Base-by-base conservation (phyloP, 2,797 vertebrate species). In the Austrolebias charrua region DNA sequence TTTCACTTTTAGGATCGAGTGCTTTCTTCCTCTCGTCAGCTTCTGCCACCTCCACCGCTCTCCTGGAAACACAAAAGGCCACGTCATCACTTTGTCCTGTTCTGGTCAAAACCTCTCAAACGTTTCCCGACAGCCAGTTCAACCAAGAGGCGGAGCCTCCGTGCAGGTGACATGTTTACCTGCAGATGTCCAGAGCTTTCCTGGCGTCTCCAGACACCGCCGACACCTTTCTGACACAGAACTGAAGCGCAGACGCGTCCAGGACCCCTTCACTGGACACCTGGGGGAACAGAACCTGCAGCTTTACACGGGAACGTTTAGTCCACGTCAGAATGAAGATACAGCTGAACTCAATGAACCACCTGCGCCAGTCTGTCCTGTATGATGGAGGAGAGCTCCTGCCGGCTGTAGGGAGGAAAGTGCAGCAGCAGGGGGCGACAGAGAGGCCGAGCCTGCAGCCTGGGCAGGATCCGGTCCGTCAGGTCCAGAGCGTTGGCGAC, bases 401-500 rank as follows among this genome's bases (percentile, higher is more conserved):
- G 92, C 1, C 90, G 89, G 81, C 89, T 95, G 79, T 99, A 98
- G 2, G 97, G 96, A 0, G 93, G 88, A 76, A 99, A 98, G 85
- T 95, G 89, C 10, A 99, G 67, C 42, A 98, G 90, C 58, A 6
- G 91, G 1, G 97, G 97, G 40, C 90, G 89, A 60, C 93, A 95
- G 66, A 83, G 91, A 18, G 78, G 89, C 4, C 62, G 87, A 0
- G 91, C 85, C 84, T 95, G 95, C 56, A 93, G 93, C 49, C 97
- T 81, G 0, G 96, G 94, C 66, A 99, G 91, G 80, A 96, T 94
- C 28, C 96, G 93, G 76, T 98, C 95, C 0, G 95, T 97, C 87
- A 99, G 91, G 70, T 99, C 96, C 81, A 99, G 86, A 1, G 96
- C 94, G n/a, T 98, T 99, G 70, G 97, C 96, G 40, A 98, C 87